Evolutionary conservation across 1,140 invertebrate species (phyloP).

Genomic region (Trichogramma pretiosum): DNA sequence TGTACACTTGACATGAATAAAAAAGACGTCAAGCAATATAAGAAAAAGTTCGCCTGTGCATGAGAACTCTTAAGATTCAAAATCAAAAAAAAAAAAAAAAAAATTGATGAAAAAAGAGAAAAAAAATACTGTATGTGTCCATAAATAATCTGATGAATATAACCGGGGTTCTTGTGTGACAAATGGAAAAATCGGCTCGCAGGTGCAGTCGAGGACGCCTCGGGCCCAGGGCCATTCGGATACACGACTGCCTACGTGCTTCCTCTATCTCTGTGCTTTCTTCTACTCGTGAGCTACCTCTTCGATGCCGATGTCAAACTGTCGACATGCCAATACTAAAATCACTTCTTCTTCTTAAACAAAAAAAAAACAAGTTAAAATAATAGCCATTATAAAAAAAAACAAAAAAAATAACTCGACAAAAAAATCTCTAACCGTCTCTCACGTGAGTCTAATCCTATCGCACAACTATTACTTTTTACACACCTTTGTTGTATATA

Average conservation of each 20-base stretch:
- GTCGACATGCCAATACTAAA: slow-evolving; percentile 34
- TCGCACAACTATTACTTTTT: slow-evolving; percentile 18
- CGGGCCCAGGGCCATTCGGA: slow-evolving; percentile 39
- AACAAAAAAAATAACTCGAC: too few relatives aligned
- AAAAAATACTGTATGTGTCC: neutral
- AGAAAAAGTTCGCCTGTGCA: too few relatives aligned
- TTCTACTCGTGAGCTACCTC: slow-evolving; percentile 45
- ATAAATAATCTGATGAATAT: neutral
- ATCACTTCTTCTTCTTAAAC: slow-evolving; percentile 12
- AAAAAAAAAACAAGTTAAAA: too few relatives aligned
- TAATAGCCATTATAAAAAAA: too few relatives aligned
- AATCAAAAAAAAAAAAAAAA: too few relatives aligned
- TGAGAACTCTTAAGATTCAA: too few relatives aligned
- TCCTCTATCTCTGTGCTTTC: slow-evolving; percentile 49
- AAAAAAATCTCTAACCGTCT: too few relatives aligned
- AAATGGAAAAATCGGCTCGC: slow-evolving; percentile 43
- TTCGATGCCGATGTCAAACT: slow-evolving; percentile 44
- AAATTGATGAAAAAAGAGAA: slow-evolving; percentile 3
- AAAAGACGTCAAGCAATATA: too few relatives aligned
- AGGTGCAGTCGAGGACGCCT: slow-evolving; percentile 43
- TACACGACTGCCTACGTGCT: slow-evolving; percentile 45
- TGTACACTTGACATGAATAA: too few relatives aligned
- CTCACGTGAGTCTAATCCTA: slow-evolving; percentile 39
- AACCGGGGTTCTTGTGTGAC: slow-evolving; percentile 32
- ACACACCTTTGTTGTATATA: too few relatives aligned